Conservation (phyloP, 2,888 invertebrate species). For the Eupithecia subumbrata region DNA sequence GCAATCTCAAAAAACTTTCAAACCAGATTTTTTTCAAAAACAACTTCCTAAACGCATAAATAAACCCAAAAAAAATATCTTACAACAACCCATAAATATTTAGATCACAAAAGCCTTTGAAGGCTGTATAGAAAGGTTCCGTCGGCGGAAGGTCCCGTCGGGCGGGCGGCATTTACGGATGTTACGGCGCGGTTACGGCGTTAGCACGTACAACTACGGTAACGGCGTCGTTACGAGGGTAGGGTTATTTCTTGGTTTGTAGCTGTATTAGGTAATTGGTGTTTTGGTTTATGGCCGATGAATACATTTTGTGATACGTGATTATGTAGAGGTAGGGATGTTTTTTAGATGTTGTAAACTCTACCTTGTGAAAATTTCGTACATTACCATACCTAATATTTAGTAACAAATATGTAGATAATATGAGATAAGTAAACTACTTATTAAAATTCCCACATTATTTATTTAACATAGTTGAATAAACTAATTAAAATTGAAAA, state of each 20-base stretch:
- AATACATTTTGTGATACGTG: not conserved
- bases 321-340: not conserved
- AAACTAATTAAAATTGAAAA: no score
- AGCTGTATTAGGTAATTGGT: conserved; percentile 2
- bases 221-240: conserved; percentile 21
- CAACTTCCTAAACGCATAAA: conserved; percentile 22
- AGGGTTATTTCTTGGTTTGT: conserved; percentile 18
- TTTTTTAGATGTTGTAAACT: not conserved
- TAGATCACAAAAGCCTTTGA: conserved; percentile 12
- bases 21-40: not conserved
- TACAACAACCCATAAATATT: not conserved
- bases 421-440: not conserved
- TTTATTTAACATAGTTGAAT: no score
- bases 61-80: conserved; percentile 5
- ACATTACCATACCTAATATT: not conserved
- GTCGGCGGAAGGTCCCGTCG: conserved; percentile 8
- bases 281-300: not conserved
- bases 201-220: not conserved
- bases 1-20: not conserved
- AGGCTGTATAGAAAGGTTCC: not conserved
- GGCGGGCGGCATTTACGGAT: not conserved
- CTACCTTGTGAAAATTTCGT: not conserved
- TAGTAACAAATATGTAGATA: not conserved
- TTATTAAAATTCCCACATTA: not conserved
- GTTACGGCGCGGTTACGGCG: not conserved